Conservation (phyloP, 2,888 invertebrate genomes). For the Odontothrips loti region DNA sequence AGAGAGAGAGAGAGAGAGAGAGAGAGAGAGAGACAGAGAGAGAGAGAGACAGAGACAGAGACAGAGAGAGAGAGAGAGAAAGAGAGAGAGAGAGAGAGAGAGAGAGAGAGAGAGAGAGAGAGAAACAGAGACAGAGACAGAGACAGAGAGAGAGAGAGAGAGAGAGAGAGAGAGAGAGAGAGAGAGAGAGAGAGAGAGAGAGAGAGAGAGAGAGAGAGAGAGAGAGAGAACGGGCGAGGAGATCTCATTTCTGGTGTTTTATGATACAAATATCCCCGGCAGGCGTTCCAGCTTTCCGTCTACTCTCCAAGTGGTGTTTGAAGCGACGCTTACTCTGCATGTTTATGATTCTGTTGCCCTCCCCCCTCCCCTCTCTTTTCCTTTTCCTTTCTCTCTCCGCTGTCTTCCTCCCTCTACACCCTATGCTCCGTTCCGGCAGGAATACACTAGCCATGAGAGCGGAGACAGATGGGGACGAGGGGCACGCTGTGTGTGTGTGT, state of each 20-base stretch:
- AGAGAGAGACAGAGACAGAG: no score
- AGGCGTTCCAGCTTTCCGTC: background rate
- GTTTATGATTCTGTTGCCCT: conserved; percentile 18
- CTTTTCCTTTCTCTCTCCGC: no score
- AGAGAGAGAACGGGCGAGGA: background rate
- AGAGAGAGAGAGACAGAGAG: no score
- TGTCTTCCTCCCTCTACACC: no score
- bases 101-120: background rate
- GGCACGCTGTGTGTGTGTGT: background rate
- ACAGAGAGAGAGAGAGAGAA: background rate
- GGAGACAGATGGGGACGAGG: background rate
- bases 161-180: background rate
- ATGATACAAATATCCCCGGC: conserved; percentile 17
- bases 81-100: background rate
- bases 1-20: no score
- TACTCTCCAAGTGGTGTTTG: conserved; percentile 24
- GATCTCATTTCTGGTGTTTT: conserved; percentile 23
- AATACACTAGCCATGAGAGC: background rate
- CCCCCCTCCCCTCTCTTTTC: background rate
- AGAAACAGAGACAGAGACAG: no score
- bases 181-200: background rate
- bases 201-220: background rate
- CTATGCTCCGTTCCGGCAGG: background rate
- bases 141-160: background rate
- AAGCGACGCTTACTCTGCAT: conserved; percentile 19